phyloP scores from a whole-genome alignment of 2,888 invertebrate genomes.

The Balanococcus diminutus region DNA sequence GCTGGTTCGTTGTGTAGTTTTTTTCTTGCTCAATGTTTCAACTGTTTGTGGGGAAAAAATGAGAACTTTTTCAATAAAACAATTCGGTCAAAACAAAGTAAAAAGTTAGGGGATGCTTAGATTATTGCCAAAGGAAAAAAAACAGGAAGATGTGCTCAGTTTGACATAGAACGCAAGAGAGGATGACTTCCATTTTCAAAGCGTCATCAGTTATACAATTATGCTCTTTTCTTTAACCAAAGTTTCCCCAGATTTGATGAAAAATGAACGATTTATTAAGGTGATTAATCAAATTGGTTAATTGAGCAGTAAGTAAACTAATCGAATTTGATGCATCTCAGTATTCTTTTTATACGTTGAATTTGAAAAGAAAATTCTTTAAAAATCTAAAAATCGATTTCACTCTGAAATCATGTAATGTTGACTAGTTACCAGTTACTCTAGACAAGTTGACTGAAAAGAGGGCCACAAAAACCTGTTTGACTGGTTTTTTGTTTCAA shows the following conservation, averaged over 20 bases:
- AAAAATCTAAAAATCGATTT: too few relatives aligned
- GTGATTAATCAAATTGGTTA: background rate
- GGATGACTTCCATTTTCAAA: background rate
- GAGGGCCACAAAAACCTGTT: too few relatives aligned
- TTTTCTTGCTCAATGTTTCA: background rate
- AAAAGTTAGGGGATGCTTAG: background rate
- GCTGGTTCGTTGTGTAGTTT: background rate
- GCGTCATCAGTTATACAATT: background rate
- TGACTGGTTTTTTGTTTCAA: too few relatives aligned
- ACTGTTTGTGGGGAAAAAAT: background rate
- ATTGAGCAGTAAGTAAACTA: background rate
- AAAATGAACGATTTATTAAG: background rate
- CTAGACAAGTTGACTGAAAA: too few relatives aligned
- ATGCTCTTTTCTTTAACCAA: background rate
- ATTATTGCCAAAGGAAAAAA: background rate
- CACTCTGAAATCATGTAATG: too few relatives aligned
- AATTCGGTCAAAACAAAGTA: slow-evolving; percentile 17
- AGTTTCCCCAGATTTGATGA: background rate
- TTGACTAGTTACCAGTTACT: too few relatives aligned
- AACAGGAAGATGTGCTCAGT: background rate
- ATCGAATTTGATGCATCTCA: background rate
- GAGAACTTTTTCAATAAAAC: slow-evolving; percentile 35
- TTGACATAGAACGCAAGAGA: background rate
- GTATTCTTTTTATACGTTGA: too few relatives aligned
- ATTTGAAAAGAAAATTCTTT: too few relatives aligned